phyloP scores from a whole-genome alignment of 2,113 vertebrate genomes.

The Coturnix japonica region DNA sequence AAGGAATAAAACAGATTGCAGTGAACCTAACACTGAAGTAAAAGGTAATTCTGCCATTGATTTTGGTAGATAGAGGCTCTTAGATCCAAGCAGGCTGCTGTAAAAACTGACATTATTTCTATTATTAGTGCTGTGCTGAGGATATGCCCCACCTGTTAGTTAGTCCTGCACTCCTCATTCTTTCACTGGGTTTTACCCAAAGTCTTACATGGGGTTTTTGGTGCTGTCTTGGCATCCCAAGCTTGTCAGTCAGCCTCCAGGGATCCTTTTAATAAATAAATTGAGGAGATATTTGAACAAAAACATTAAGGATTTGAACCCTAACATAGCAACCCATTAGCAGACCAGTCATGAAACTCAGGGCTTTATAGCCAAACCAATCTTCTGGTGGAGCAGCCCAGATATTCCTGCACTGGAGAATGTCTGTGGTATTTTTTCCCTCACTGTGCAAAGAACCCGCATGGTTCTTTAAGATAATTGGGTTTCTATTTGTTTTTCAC shows the following conservation, averaged over 20 bases:
- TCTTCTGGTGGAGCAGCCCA: not conserved
- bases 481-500: not conserved
- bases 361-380: not conserved
- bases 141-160: not conserved
- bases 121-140: not conserved
- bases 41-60: not conserved
- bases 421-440: not conserved
- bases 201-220: accelerated
- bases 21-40: not conserved
- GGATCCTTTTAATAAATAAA: too few species aligned
- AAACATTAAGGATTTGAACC: not conserved
- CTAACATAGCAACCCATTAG: not conserved
- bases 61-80: not conserved
- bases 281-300: not conserved
- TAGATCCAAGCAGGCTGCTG: not conserved
- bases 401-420: not conserved
- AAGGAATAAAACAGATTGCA: not conserved
- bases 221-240: not conserved
- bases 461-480: slow-evolving; percentile 49
- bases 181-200: not conserved
- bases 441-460: not conserved
- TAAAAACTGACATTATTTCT: not conserved
- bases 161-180: not conserved
- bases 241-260: not conserved
- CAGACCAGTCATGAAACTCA: not conserved